Base-by-base conservation (phyloP, 2,113 vertebrate genomes). In the Galeopterus variegatus region DNA sequence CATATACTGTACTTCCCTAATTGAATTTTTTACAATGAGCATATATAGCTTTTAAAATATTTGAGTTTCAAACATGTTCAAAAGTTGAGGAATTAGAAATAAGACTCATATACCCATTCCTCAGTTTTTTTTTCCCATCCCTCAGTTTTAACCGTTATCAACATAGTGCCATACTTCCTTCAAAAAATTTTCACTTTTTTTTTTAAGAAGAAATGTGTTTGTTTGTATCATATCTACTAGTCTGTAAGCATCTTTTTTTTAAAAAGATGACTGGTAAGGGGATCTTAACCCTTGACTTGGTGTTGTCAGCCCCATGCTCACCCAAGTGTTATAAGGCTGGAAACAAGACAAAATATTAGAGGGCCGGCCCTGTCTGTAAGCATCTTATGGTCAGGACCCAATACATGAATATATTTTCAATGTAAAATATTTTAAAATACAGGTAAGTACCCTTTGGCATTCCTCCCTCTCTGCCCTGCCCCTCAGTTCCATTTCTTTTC, bases 341-440 rank as follows among this genome's bases (percentile, higher is more conserved):
- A n/a, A n/a, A n/a, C n/a, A n/a, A n/a, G n/a, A n/a, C n/a, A n/a
- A n/a, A n/a, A n/a, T n/a, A n/a, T n/a, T n/a, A n/a, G n/a, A n/a
- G 54, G 54, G 17, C 54, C 18, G 54, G 54, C 54, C 54, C 54
- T 56, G 54, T 56, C 54, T 56, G 54, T 17, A 72, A 81, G 54
- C 58, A 84, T 75, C 48, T 65, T 75, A 76, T 76, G 45, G 26
- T 87, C 54, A 28, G 45, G 54, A 26, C 19, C 36, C 33, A 80
- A 52, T 62, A 79, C 11, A 70, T 52, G 41, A 62, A 62, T 62
- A 80, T 70, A 87, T 88, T 58, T 52, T 88, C 64, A 70, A n/a
- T 88, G 41, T 54, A 81, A 94, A 70, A 50, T 81, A 62, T 81
- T 88, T 62, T 31, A 69, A 93, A 80, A 88, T 72, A 41, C 31